A percentile compares a stretch with the other conserved stretches of the same genome.
Evolutionary conservation across 2,888 invertebrate species (phyloP).

Genomic region (Acronicta alni): DNA sequence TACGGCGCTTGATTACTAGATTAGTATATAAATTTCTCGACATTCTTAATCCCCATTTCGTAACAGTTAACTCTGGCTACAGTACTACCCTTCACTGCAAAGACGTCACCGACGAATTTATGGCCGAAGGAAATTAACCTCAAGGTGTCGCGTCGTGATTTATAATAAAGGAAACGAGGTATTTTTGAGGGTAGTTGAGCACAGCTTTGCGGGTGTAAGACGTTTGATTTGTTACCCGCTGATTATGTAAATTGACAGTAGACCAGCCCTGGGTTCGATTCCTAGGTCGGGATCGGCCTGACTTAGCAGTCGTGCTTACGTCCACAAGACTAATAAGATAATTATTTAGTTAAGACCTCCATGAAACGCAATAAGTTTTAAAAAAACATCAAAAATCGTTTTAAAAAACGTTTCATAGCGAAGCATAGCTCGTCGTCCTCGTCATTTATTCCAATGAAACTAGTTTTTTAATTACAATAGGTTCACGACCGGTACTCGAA

Average conservation of each 20-base stretch:
- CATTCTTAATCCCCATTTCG: slow-evolving; percentile 26
- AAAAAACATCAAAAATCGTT: neutral
- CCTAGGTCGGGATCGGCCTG: no score
- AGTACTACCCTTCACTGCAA: slow-evolving; percentile 50
- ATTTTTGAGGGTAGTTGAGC: slow-evolving; percentile 77
- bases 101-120: slow-evolving; percentile 75
- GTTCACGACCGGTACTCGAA: slow-evolving; percentile 49
- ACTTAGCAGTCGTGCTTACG: no score
- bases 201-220: slow-evolving; percentile 54
- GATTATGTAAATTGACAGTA: slow-evolving; percentile 21
- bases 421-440: slow-evolving; percentile 25
- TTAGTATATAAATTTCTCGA: neutral
- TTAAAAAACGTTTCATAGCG: neutral
- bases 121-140: slow-evolving; percentile 81
- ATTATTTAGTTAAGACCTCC: no score
- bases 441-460: slow-evolving; percentile 38
- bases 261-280: no score
- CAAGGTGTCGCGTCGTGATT: slow-evolving; percentile 80
- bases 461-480: slow-evolving; percentile 54
- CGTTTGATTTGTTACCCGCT: slow-evolving; percentile 34
- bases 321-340: no score
- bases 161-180: slow-evolving; percentile 81
- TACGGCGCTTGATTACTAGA: neutral
- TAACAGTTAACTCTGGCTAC: slow-evolving; percentile 33
- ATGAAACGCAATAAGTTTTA: neutral